Evolutionary conservation across 2,888 invertebrate species (phyloP).

Genomic region (Archips crataeganus): DNA sequence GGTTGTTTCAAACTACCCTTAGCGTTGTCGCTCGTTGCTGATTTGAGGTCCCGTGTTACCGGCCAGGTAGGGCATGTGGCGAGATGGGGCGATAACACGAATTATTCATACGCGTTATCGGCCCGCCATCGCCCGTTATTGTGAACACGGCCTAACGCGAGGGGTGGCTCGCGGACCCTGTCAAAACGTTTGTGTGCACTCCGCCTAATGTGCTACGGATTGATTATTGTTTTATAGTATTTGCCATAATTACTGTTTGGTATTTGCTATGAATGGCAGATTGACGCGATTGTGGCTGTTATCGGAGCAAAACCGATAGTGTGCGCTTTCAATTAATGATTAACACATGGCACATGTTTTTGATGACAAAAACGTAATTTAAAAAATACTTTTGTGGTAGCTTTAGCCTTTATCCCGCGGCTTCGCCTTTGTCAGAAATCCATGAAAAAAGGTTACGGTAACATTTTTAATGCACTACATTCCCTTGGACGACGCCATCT

Average conservation of each 20-base stretch:
- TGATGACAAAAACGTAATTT: not conserved
- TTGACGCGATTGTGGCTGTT: slow-evolving; percentile 30
- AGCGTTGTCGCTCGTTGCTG: slow-evolving; percentile 28
- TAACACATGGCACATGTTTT: not conserved
- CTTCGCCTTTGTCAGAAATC: too few relatives aligned
- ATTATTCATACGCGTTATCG: slow-evolving; percentile 86
- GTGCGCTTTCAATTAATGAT: slow-evolving; percentile 5
- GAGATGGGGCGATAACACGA: slow-evolving; percentile 84
- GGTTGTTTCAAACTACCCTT: not conserved
- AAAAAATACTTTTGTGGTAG: not conserved
- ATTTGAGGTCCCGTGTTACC: slow-evolving; percentile 62
- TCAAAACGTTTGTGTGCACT: slow-evolving; percentile 79
- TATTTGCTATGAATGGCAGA: slow-evolving; percentile 51
- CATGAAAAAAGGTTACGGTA: too few relatives aligned
- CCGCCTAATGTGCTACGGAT: slow-evolving; percentile 76
- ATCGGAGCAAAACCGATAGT: slow-evolving; percentile 4
- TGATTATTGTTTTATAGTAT: slow-evolving; percentile 78
- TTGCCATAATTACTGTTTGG: slow-evolving; percentile 59
- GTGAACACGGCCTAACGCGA: slow-evolving; percentile 78
- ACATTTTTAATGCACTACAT: too few relatives aligned
- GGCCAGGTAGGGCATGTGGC: slow-evolving; percentile 85
- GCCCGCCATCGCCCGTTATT: slow-evolving; percentile 82
- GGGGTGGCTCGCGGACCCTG: slow-evolving; percentile 82
- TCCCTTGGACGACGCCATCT: too few relatives aligned
- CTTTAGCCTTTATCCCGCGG: too few relatives aligned